These are phyloP conservation scores for Zaprionus tsacasi DNA, from an alignment of 1,140 invertebrate genomes.

Conservation along the genomic window DNA sequence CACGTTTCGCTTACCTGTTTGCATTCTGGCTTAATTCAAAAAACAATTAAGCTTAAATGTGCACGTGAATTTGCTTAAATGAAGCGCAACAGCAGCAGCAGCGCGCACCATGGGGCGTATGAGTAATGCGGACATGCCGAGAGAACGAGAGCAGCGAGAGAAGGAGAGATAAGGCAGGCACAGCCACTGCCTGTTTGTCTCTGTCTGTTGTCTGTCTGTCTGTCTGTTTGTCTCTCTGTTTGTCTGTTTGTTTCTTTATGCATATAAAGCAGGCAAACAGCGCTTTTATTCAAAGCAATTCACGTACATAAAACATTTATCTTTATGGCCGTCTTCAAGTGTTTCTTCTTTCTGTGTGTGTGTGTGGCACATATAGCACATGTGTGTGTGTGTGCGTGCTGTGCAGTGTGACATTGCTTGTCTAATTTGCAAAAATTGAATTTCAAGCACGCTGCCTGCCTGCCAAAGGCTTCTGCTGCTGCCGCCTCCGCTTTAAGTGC, in stretches of 20 bases:
- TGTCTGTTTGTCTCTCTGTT: constrained; percentile 42
- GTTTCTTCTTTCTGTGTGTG: constrained; percentile 24
- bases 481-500: constrained; percentile 15
- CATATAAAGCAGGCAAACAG: constrained; percentile 71
- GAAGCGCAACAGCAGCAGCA: constrained; percentile 31
- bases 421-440: constrained; percentile 49
- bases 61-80: constrained; percentile 69
- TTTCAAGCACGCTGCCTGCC: constrained; percentile 24
- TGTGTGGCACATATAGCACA: constrained; percentile 8
- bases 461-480: neutral
- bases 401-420: constrained; percentile 32
- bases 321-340: constrained; percentile 80
- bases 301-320: constrained; percentile 83
- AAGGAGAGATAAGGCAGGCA: neutral
- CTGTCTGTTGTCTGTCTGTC: constrained; percentile 23
- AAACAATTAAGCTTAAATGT: constrained; percentile 72
- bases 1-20: constrained; percentile 45
- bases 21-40: constrained; percentile 43
- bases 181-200: neutral
- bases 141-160: constrained; percentile 16
- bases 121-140: constrained; percentile 55
- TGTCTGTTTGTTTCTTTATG: constrained; percentile 44
- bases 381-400: neutral
- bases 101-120: constrained; percentile 59
- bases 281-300: constrained; percentile 80